Base-by-base conservation (phyloP, 1,140 invertebrate genomes). In the Bombyx mandarina region DNA sequence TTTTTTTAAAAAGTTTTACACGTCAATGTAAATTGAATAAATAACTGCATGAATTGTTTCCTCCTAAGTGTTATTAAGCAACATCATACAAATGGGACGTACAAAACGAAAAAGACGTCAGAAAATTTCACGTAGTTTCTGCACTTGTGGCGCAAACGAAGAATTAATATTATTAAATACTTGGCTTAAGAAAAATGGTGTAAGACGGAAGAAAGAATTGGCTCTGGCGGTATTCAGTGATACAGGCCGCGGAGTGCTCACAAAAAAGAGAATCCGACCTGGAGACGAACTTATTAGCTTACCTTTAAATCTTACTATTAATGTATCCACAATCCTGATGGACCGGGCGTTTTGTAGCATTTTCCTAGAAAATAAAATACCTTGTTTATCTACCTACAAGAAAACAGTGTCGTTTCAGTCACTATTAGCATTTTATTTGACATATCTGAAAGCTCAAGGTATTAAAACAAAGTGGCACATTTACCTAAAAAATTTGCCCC, bases 401-500 rank as follows among this genome's bases (percentile, higher is more conserved):
- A 60, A 69, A 45, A 71, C 71, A 72, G 67, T 88, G 69, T 71
- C 74, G 64, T 82, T 90, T 50, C 89, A 90, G 57, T 87, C 86
- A 57, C 60, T 91, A 45, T 75, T 93, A 61, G 86, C 91, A 46
- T 77, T 90, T 56, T 93, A 92, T 77, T 75, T 93, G 10, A 66
- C 91, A 43, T 89, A 79, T 67, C 83, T 90, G 67, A 88, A 77
- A 65, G 75, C 88, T 66, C 81, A 88, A 62, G 77, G 68, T 52
- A 54, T 46, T 43, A 57, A 68, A 22, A 88, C 88, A n/a, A 75
- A 81, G 57, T 91, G 90, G 89, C 71, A 86, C 67, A 63, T 87
- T 50, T 93, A 93, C 62, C 75, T 93, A 52, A 75, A 89, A 51
- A 89, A 88, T 62, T 77, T 93, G 49, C 93, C 92, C n/a, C 67